Conservation (phyloP, 1,140 invertebrate genomes). For the Metaphire vulgaris region DNA sequence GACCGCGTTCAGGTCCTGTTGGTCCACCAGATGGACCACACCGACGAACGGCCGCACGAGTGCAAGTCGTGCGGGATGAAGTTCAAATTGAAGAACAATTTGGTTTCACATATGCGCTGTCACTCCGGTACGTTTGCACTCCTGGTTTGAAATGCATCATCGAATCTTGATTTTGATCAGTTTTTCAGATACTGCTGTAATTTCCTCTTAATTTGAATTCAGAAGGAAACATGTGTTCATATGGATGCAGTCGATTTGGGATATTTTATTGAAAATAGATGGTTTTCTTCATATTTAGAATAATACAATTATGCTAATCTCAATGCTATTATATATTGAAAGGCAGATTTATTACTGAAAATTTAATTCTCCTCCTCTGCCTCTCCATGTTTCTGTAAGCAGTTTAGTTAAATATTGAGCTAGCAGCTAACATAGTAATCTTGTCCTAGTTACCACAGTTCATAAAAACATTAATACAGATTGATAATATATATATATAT, state of each 20-base stretch:
- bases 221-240: background rate
- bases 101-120: constrained; percentile 52
- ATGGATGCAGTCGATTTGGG: background rate
- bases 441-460: no score
- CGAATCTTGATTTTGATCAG: no score
- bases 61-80: constrained; percentile 53
- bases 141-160: no score
- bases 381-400: no score
- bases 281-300: background rate
- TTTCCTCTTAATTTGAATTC: background rate
- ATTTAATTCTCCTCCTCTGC: no score
- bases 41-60: constrained; percentile 55
- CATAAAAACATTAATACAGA: no score
- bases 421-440: no score
- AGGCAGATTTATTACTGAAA: background rate
- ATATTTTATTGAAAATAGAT: constrained; percentile 5
- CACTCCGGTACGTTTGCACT: constrained; percentile 48
- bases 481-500: no score
- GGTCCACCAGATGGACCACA: constrained; percentile 56
- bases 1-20: constrained; percentile 57
- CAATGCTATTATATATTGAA: background rate
- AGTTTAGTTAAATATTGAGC: no score
- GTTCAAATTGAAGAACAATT: constrained; percentile 53
- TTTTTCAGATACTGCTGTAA: background rate
- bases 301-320: no score